phyloP scores from a whole-genome alignment of 2,113 vertebrate genomes.

The Lagenorhynchus albirostris region DNA sequence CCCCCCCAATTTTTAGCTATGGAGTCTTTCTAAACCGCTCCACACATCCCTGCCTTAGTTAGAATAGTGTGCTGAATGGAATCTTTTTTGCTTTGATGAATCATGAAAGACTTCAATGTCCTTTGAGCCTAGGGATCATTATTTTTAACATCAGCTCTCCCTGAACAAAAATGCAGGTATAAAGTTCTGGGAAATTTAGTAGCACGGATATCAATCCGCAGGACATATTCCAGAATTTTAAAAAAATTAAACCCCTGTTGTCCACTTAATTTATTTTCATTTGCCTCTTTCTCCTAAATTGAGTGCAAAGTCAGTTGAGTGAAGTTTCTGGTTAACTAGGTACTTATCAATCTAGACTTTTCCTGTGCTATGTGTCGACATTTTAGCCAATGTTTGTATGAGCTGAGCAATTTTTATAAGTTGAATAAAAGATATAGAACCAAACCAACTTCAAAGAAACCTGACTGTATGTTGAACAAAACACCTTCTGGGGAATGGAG shows the following conservation, averaged over 20 bases:
- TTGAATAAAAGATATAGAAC: slow-evolving; percentile 40
- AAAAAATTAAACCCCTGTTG: background rate
- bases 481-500: slow-evolving; percentile 28
- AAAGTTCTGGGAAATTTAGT: slow-evolving; percentile 27
- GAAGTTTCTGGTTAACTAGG: background rate
- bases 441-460: slow-evolving; percentile 61
- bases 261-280: background rate
- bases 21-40: background rate
- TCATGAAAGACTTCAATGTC: slow-evolving; percentile 43
- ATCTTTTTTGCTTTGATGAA: slow-evolving; percentile 54
- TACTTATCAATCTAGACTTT: background rate
- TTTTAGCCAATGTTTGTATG: background rate
- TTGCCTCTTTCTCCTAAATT: background rate
- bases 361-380: background rate
- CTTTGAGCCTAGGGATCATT: slow-evolving; percentile 8
- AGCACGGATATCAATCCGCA: background rate
- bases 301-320: background rate
- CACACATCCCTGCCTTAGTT: slow-evolving; percentile 3
- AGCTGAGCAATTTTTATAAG: slow-evolving; percentile 42
- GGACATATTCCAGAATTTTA: background rate
- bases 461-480: slow-evolving; percentile 43
- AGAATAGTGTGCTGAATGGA: background rate
- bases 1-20: background rate
- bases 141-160: slow-evolving; percentile 38
- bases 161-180: background rate